Conservation (phyloP, 1,140 invertebrate genomes). For the Brevipalpus yothersi region DNA sequence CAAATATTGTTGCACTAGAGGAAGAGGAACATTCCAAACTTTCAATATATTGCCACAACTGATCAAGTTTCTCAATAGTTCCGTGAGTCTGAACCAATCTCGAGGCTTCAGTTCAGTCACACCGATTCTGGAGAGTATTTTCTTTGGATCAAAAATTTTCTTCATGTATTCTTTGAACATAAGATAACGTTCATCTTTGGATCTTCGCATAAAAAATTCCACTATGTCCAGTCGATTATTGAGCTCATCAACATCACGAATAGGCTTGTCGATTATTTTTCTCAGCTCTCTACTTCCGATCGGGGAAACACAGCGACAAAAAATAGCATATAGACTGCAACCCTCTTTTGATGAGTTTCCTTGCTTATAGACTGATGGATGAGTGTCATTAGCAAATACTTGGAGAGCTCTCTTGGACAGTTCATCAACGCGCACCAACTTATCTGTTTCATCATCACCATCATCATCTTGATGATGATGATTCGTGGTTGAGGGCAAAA, state of each 20-base stretch:
- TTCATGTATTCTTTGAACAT: neutral
- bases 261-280: constrained; percentile 6
- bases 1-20: neutral
- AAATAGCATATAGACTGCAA: constrained; percentile 23
- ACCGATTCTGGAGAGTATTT: constrained; percentile 1
- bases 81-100: neutral
- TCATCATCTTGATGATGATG: too few relatives aligned
- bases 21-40: too few relatives aligned
- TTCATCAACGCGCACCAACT: neutral
- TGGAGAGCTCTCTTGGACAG: constrained; percentile 25
- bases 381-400: constrained; percentile 41
- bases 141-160: neutral
- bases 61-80: neutral
- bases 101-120: neutral
- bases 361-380: constrained; percentile 46
- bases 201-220: constrained; percentile 5
- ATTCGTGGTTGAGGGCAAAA: too few relatives aligned
- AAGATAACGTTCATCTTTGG: neutral
- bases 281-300: constrained; percentile 1
- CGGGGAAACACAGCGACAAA: constrained; percentile 5
- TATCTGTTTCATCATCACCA: too few relatives aligned
- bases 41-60: neutral
- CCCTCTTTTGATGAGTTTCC: constrained; percentile 31
- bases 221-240: constrained; percentile 5
- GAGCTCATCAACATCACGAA: neutral